Evolutionary conservation across 2,888 invertebrate genomes (phyloP).

Genomic region (Anoplius nigerrimus): DNA sequence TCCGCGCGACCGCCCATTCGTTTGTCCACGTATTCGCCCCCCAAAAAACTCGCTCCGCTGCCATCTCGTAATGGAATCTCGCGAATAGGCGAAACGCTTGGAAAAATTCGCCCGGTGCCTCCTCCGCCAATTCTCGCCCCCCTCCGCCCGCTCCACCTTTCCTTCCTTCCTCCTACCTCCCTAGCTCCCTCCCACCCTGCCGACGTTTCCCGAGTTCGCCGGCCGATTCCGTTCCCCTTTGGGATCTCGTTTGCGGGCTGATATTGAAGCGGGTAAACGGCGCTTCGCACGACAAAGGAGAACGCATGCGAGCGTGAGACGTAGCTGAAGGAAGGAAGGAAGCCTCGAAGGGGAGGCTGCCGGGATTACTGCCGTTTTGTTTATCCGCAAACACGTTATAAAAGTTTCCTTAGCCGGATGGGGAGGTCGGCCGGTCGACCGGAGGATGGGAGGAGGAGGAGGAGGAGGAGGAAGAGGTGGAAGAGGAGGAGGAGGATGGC

Average conservation of each 20-base stretch:
- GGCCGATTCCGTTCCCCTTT: slow-evolving; percentile 19
- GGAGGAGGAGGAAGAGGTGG: neutral
- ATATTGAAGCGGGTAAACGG: slow-evolving; percentile 50
- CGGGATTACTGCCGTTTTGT: slow-evolving; percentile 51
- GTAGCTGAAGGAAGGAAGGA: neutral
- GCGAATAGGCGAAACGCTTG: slow-evolving; percentile 12
- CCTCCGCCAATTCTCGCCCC: neutral
- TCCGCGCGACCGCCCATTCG: slow-evolving; percentile 18
- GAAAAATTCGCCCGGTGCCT: slow-evolving; percentile 36
- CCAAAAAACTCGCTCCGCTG: neutral
- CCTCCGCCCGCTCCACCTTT: too few relatives aligned
- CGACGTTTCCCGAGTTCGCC: too few relatives aligned
- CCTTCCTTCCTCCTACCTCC: neutral
- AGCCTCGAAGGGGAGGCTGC: slow-evolving; percentile 25
- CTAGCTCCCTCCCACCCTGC: too few relatives aligned
- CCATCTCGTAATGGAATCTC: slow-evolving; percentile 41
- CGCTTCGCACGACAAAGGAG: slow-evolving; percentile 34
- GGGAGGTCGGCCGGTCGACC: neutral
- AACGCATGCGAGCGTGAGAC: slow-evolving; percentile 1
- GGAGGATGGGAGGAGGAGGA: neutral
- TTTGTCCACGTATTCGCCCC: slow-evolving; percentile 11
- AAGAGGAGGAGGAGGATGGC: too few relatives aligned
- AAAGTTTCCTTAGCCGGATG: slow-evolving; percentile 17
- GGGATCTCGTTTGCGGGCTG: slow-evolving; percentile 53
- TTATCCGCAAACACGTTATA: slow-evolving; percentile 45